Base-by-base conservation (phyloP, 2,888 invertebrate genomes). In the Drosophila eohydei region DNA sequence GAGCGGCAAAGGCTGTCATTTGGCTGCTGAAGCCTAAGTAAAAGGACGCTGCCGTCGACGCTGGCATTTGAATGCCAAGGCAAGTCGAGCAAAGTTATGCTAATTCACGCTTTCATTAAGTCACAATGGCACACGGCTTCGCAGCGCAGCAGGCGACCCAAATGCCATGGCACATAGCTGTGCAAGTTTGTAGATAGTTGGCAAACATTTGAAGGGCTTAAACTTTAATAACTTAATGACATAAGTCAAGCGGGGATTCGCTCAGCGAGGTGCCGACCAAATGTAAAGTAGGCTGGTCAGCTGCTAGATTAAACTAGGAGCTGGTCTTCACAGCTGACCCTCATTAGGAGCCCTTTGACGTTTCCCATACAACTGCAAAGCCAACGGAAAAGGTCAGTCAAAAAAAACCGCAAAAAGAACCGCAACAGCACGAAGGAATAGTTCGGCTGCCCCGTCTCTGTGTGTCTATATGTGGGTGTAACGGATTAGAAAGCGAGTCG, bases 151-250 rank as follows among this genome's bases (percentile, higher is more conserved):
- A 58, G 51, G 48, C 55, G 54, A 62, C 59, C 59, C 50, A 60
- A 60, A 70, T 41, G 34, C 64, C 46, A 56, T 44, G 34, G 52
- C 60, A 63, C 54, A 71, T 60, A 50, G 44, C 67, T 44, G 48
- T 61, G 50, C 60, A 61, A 85, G 83, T 82, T 88, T 73, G 63
- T 71, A 48, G 57, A 77, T 81, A 88, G 78, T 84, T 88, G 77
- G 77, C 83, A 83, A 88, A 81, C 84, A 80, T 89, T 83, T 73
- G 81, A 62, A 54, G 71, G 72, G 79, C 74, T 81, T 80, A 71
- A 69, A 71, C 74, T 78, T 85, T 87, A 89, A 87, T 85, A 89
- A 85, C 87, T 87, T 87, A 89, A 89, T 87, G 85, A 80, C 81
- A 78, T 80, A 74, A 83, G 83, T 80, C 83, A 78, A 71, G 70